Conservation (phyloP, 2,888 invertebrate genomes). For the Magallana nippona region DNA sequence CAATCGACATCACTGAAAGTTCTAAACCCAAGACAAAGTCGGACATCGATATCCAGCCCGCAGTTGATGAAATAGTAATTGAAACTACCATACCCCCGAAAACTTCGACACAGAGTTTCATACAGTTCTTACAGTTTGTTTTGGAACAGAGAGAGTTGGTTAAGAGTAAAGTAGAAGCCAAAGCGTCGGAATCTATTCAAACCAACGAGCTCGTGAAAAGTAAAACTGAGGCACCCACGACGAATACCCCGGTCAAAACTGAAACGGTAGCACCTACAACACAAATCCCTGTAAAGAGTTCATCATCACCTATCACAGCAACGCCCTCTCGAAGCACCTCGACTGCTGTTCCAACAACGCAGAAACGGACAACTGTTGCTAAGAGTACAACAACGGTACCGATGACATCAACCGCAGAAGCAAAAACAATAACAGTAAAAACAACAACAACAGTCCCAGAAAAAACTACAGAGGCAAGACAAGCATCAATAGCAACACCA, state of each 20-base stretch:
- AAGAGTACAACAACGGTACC: too few species aligned
- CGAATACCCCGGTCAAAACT: not conserved
- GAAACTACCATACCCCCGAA: not conserved
- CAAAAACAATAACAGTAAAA: not conserved
- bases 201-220: not conserved
- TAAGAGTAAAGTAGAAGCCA: not conserved
- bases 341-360: too few species aligned
- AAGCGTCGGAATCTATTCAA: not conserved
- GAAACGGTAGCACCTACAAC: too few species aligned
- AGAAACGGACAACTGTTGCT: too few species aligned
- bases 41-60: not conserved
- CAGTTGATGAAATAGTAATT: not conserved
- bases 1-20: not conserved
- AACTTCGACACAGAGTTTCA: constrained; percentile 7
- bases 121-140: not conserved
- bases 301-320: too few species aligned
- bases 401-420: not conserved
- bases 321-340: too few species aligned
- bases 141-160: constrained; percentile 5
- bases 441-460: not conserved
- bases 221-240: not conserved
- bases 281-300: too few species aligned
- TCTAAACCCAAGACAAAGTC: not conserved
- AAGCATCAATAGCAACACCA: not conserved
- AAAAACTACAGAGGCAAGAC: not conserved